Conservation (phyloP, 1,140 invertebrate species). For the honey bee (Apis mellifera) region Amel_HAv3.1 CM009940.2:553501-554000, state of each 20-base stretch:
- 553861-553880: slow-evolving; percentile 32
- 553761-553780: background rate
- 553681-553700: too few relatives aligned
- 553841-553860: background rate
- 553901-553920: slow-evolving; percentile 47
- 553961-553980: slow-evolving; percentile 33
- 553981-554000: slow-evolving; percentile 57
- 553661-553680: too few relatives aligned
- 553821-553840: background rate
- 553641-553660: too few relatives aligned
- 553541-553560: too few relatives aligned
- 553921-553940: slow-evolving; percentile 37
- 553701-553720: too few relatives aligned
- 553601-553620: too few relatives aligned
- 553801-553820: background rate
- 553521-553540: too few relatives aligned
- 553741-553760: too few relatives aligned
- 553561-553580: too few relatives aligned
- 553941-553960: slow-evolving; percentile 20
- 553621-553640: too few relatives aligned
- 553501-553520: background rate
- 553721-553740: too few relatives aligned
- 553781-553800: background rate
- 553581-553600: too few relatives aligned
- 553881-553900: slow-evolving; percentile 63